Evolutionary conservation across 1,140 invertebrate genomes (phyloP), one percentile per base, ranked within the genome.

Genomic region (Nephila pilipes): DNA sequence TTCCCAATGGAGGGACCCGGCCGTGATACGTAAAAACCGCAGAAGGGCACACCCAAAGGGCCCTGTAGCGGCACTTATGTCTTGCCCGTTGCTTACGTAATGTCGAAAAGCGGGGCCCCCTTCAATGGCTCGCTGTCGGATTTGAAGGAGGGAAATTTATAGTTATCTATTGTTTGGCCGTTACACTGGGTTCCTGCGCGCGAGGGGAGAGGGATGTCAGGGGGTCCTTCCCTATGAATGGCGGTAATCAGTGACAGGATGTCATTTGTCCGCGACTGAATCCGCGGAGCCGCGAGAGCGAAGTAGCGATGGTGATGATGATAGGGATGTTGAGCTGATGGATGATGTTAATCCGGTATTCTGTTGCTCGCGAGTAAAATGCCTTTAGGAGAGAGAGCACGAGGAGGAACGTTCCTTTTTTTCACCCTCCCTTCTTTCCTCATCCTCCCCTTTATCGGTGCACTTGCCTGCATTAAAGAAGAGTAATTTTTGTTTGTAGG

Each of bases 311-410:
- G 91, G 83, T 92, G 90, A 87, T 93, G 91, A 87, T 93, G 91
- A 93, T 92, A 92, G 81, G 90, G 90, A 85, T 85, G 81, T 38
- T 29, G 58, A 29, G 29, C 38, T 93, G 91, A 93, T 93, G 91
- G 69, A 93, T 93, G 91, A 93, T 93, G 85, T 87, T 93, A 93
- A 93, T 93, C 91, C 91, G 83, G 91, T 80, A 93, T 93, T 93
- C 91, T 93, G 91, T 93, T 93, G 91, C 91, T 87, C 60, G 25
- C 69, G 18, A 75, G 69, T 75, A 75, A 75, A 75, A 75, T 75
- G 69, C 69, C 69, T 75, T 75, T 32, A 75, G 69, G 69, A 75
- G 29, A 36, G 16, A 36, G 69, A 29, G 22, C 16, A 22, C 16
- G 69, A 75, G 69, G 29, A 29, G 69, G 16, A 20, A 12, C 18